phyloP scores from a whole-genome alignment of 2,888 invertebrate genomes.

The Netelia melanura region DNA sequence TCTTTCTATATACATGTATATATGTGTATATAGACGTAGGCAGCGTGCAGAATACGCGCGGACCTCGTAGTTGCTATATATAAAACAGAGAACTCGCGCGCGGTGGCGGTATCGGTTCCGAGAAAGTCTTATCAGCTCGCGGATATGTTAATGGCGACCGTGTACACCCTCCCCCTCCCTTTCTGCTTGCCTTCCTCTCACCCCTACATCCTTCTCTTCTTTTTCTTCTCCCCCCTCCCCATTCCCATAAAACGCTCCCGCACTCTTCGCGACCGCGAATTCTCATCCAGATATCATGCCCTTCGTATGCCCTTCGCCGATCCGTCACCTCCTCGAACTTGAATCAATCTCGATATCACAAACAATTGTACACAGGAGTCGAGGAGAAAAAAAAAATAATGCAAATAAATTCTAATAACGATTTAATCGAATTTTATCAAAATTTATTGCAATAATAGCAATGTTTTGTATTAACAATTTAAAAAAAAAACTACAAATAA shows the following conservation, averaged over 20 bases:
- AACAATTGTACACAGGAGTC: too few relatives aligned
- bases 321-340: too few relatives aligned
- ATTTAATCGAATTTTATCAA: too few relatives aligned
- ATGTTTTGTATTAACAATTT: not conserved
- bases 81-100: conserved; percentile 43
- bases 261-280: conserved; percentile 19
- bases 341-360: too few relatives aligned
- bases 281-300: conserved; percentile 80
- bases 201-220: not conserved
- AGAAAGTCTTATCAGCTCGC: conserved; percentile 84
- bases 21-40: conserved; percentile 43
- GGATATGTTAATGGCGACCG: conserved; percentile 84
- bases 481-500: not conserved
- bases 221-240: not conserved
- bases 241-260: conserved; percentile 18
- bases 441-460: too few relatives aligned
- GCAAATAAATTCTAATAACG: too few relatives aligned
- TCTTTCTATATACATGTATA: conserved; percentile 43
- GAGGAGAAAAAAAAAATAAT: too few relatives aligned
- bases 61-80: conserved; percentile 21
- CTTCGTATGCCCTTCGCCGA: conserved; percentile 69
- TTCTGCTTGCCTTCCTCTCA: conserved; percentile 57
- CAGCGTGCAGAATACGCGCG: conserved; percentile 48
- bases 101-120: conserved; percentile 82
- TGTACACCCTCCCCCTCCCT: conserved; percentile 76